Evolutionary conservation across 2,797 vertebrate species (phyloP).

Genomic region (Brotula barbata): DNA sequence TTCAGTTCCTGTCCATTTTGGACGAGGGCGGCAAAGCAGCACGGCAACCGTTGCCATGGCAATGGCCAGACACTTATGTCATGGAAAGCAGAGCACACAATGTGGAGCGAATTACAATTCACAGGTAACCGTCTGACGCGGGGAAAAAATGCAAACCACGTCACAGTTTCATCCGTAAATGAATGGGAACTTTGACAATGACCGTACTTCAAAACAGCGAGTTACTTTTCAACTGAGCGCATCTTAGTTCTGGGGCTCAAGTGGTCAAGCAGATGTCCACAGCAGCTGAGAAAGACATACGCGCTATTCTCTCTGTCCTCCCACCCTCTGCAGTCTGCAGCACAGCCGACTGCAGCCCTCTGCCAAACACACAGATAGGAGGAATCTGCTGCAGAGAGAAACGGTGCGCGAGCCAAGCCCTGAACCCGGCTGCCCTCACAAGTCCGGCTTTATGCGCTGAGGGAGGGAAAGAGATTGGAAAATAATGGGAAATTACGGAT

Average conservation of each 20-base stretch:
- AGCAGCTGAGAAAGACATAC: conserved; percentile 51
- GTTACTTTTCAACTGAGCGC: conserved; percentile 14
- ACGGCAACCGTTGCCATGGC: conserved; percentile 67
- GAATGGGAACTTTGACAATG: background rate
- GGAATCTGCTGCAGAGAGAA: conserved; percentile 21
- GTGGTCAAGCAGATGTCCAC: conserved; percentile 31
- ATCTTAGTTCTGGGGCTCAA: conserved; percentile 14
- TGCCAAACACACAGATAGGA: conserved; percentile 33
- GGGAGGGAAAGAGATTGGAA: background rate
- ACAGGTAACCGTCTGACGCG: conserved; percentile 31
- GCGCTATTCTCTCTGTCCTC: conserved; percentile 5
- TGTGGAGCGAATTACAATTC: conserved; percentile 18
- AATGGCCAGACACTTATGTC: conserved; percentile 53
- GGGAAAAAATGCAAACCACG: conserved; percentile 13
- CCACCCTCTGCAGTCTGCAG: conserved; percentile 42
- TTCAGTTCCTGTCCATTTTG: conserved; percentile 37
- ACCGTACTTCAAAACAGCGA: background rate
- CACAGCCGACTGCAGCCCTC: conserved; percentile 36
- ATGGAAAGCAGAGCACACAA: conserved; percentile 17
- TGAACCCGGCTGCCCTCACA: background rate
- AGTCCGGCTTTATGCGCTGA: background rate
- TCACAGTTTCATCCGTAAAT: conserved; percentile 18
- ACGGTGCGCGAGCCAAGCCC: background rate
- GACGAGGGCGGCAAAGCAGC: conserved; percentile 46
- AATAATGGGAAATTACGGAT: conserved; percentile 31